Percentiles rank a stretch among this genome's conserved stretches.
phyloP scores from a whole-genome alignment of 2,113 vertebrate genomes.

The Ceuthmochares aereus region DNA sequence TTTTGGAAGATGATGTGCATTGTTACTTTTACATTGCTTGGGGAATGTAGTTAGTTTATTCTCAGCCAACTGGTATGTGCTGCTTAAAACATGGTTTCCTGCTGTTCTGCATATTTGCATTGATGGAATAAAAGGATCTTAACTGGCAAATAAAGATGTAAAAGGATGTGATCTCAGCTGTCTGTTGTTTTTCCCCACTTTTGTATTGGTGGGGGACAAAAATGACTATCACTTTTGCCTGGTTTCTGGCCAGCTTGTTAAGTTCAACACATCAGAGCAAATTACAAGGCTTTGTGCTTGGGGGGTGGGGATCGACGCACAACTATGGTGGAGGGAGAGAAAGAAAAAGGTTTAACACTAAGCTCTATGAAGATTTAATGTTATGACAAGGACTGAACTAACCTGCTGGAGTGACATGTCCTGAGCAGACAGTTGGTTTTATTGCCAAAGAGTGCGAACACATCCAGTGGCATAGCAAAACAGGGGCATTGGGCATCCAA shows the following conservation, averaged over 20 bases:
- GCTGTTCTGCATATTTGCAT: constrained; percentile 59
- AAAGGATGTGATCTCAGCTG: constrained; percentile 36
- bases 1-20: constrained; percentile 46
- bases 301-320: too few species aligned
- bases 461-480: neutral
- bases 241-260: neutral
- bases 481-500: too few species aligned
- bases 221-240: neutral
- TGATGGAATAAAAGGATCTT: constrained; percentile 67
- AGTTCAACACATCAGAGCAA: neutral
- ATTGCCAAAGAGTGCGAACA: neutral
- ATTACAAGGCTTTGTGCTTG: neutral
- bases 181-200: neutral
- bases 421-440: neutral
- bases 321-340: neutral
- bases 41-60: constrained; percentile 45
- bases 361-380: neutral
- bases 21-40: constrained; percentile 57
- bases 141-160: constrained; percentile 75
- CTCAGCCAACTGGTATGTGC: constrained; percentile 50
- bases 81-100: constrained; percentile 54
- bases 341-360: neutral
- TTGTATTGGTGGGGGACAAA: neutral
- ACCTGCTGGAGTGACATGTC: neutral
- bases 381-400: neutral